These are phyloP conservation scores for Lepidurus arcticus DNA, from an alignment of 1,140 invertebrate species.

Conservation along the genomic window DNA sequence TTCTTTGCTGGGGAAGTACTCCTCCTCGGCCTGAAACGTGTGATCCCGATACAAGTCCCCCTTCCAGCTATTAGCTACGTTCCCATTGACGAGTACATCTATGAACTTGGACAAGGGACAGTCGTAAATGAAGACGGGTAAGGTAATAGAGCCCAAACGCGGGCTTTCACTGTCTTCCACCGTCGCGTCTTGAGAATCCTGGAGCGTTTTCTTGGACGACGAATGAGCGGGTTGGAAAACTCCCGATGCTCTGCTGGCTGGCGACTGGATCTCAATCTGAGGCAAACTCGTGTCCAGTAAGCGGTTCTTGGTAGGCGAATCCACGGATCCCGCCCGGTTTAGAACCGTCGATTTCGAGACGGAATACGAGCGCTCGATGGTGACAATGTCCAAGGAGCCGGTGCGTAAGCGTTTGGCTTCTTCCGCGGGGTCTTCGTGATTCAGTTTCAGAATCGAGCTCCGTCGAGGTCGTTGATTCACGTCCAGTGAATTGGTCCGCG, in stretches of 20 bases:
- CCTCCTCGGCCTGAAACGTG: constrained; percentile 41
- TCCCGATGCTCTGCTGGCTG: constrained; percentile 35
- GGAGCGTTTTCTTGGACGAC: background rate
- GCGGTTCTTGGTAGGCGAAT: constrained; percentile 36
- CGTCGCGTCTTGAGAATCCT: background rate
- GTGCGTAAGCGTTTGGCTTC: constrained; percentile 34
- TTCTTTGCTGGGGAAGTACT: background rate
- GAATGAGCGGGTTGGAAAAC: constrained; percentile 33
- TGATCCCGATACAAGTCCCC: constrained; percentile 43
- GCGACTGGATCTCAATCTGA: constrained; percentile 29
- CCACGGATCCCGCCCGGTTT: constrained; percentile 36
- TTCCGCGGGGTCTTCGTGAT: background rate
- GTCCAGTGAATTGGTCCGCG: constrained; percentile 29
- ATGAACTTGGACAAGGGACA: constrained; percentile 56
- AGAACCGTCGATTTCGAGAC: constrained; percentile 27
- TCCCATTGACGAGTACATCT: constrained; percentile 53
- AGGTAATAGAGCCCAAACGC: constrained; percentile 41
- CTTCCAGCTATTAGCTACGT: constrained; percentile 43
- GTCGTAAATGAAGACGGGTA: constrained; percentile 66
- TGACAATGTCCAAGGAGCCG: constrained; percentile 37
- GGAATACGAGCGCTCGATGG: constrained; percentile 20
- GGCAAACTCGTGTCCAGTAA: constrained; percentile 21
- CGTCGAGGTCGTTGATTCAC: constrained; percentile 25
- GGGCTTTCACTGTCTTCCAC: constrained; percentile 23
- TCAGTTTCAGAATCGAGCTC: background rate